These are phyloP conservation scores for Polylopha cassiicola DNA, from an alignment of 2,888 invertebrate genomes.

Conservation along the genomic window DNA sequence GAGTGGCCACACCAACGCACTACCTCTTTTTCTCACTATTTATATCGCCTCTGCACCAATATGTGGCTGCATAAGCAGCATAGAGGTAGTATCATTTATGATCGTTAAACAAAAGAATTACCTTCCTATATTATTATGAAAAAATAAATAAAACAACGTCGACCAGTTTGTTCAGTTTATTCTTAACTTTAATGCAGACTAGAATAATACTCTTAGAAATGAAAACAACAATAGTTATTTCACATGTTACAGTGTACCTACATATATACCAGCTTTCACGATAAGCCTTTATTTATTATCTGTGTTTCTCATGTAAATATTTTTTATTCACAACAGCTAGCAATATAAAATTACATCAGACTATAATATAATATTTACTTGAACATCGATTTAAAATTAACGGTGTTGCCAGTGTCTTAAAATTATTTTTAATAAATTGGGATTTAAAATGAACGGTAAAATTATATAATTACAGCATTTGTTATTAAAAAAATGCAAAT, in stretches of 20 bases:
- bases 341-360: constrained; percentile 71
- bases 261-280: constrained; percentile 70
- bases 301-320: constrained; percentile 72
- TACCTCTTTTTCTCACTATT: no score
- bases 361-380: constrained; percentile 22
- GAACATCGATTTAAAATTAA: constrained; percentile 21
- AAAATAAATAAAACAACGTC: constrained; percentile 42
- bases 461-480: no score
- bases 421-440: constrained; percentile 6
- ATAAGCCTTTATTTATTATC: constrained; percentile 73
- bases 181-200: constrained; percentile 78
- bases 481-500: no score
- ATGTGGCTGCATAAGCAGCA: no score
- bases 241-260: constrained; percentile 75
- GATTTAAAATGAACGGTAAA: no score
- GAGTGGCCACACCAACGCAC: no score
- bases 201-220: constrained; percentile 78
- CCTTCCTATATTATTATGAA: no score
- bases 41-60: no score
- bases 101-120: no score
- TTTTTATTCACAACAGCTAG: constrained; percentile 77
- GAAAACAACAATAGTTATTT: constrained; percentile 77
- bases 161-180: constrained; percentile 71
- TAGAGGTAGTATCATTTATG: no score
- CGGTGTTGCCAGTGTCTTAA: constrained; percentile 18